These are phyloP conservation scores for Hypena proboscidalis DNA, from an alignment of 2,888 invertebrate species.

Conservation along the genomic window DNA sequence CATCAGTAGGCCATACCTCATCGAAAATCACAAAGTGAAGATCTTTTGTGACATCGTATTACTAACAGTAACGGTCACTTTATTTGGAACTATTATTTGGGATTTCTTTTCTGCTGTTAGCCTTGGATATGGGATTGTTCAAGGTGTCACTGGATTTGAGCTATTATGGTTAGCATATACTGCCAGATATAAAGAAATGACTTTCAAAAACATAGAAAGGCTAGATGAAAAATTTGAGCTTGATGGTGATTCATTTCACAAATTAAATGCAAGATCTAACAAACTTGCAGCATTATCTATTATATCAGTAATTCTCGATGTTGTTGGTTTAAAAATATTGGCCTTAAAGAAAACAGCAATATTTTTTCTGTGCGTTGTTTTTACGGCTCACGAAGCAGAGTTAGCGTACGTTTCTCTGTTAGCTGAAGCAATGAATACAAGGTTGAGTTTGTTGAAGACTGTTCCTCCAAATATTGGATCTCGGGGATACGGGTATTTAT, in stretches of 20 bases:
- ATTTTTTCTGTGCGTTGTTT: constrained; percentile 45
- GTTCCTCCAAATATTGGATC: constrained; percentile 45
- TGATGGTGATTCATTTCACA: constrained; percentile 34
- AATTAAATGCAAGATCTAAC: constrained; percentile 29
- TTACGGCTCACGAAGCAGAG: constrained; percentile 64
- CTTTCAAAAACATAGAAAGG: constrained; percentile 45
- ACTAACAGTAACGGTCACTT: constrained; percentile 14
- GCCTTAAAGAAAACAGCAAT: constrained; percentile 28
- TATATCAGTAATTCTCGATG: constrained; percentile 48
- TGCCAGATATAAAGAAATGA: constrained; percentile 38
- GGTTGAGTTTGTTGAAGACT: constrained; percentile 48
- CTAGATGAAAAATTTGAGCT: constrained; percentile 57
- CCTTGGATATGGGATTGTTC: constrained; percentile 34
- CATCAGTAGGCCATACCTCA: constrained; percentile 58
- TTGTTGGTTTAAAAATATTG: constrained; percentile 41
- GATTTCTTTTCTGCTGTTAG: constrained; percentile 35
- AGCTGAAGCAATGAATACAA: constrained; percentile 58
- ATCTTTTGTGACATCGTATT: constrained; percentile 49
- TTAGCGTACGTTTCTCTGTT: constrained; percentile 55
- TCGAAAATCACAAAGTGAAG: constrained; percentile 35
- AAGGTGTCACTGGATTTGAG: constrained; percentile 42
- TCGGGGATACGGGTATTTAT: constrained; percentile 57
- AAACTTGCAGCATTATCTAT: constrained; percentile 31
- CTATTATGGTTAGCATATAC: constrained; percentile 35
- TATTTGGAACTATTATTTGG: constrained; percentile 26